Conservation (phyloP, 1,140 invertebrate species). For the Daktulosphaira vitifoliae region DNA sequence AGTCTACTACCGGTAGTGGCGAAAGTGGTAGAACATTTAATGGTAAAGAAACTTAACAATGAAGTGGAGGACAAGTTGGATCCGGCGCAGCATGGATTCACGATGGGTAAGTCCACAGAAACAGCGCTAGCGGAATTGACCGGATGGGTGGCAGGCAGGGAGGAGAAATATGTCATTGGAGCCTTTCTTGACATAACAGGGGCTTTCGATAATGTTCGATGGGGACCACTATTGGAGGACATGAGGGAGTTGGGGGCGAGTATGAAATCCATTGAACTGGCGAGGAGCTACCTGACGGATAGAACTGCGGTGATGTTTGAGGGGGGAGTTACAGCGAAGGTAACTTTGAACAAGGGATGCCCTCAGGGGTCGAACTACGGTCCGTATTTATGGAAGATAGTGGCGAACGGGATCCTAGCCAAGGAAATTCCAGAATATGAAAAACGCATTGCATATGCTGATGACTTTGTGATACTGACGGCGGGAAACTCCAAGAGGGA, state of each 20-base stretch:
- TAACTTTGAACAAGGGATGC: neutral
- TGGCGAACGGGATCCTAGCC: neutral
- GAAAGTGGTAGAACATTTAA: too few relatives aligned
- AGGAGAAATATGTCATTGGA: neutral
- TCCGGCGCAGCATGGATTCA: neutral
- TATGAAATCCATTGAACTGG: neutral
- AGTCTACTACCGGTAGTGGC: too few relatives aligned
- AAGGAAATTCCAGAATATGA: too few relatives aligned
- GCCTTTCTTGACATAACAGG: slow-evolving; percentile 22
- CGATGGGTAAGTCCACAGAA: slow-evolving; percentile 34
- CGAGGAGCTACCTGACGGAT: neutral
- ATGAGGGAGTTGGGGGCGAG: neutral
- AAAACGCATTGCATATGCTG: slow-evolving; percentile 11
- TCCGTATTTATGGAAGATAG: neutral
- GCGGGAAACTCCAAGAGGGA: neutral
- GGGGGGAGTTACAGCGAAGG: neutral
- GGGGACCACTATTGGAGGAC: neutral
- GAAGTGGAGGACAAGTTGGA: neutral
- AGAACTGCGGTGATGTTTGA: neutral
- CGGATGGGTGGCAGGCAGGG: neutral
- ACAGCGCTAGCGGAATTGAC: slow-evolving; percentile 10
- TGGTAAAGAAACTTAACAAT: too few relatives aligned
- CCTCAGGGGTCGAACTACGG: slow-evolving; percentile 22
- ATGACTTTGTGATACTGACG: slow-evolving; percentile 34
- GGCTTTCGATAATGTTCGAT: slow-evolving; percentile 2